phyloP scores from a whole-genome alignment of 2,888 invertebrate genomes.

The Dusona sp. region DNA sequence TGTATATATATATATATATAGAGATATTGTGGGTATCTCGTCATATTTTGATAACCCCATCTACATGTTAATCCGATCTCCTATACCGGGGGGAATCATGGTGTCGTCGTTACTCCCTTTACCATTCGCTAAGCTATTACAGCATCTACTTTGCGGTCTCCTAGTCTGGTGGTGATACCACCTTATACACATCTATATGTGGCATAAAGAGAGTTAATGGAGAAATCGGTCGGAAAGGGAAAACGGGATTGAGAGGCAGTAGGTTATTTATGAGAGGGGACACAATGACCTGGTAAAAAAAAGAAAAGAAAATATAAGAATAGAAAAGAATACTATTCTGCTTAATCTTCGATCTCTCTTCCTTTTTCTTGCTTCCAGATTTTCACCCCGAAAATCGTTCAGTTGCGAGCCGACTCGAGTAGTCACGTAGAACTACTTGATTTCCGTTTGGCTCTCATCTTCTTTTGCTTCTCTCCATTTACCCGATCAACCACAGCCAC shows the following conservation, averaged over 20 bases:
- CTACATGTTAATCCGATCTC: constrained; percentile 82
- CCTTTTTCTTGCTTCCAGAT: background rate
- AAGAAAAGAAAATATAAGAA: background rate
- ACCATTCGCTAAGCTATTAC: constrained; percentile 71
- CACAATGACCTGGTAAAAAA: background rate
- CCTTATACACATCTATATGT: constrained; percentile 20
- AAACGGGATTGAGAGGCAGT: constrained; percentile 4
- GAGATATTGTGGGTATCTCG: constrained; percentile 74
- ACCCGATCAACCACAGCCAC: background rate
- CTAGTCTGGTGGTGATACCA: constrained; percentile 55
- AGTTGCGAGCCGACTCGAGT: constrained; percentile 1
- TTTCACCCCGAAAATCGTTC: constrained; percentile 30
- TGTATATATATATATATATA: no score
- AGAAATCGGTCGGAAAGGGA: constrained; percentile 39
- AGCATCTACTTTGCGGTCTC: constrained; percentile 69
- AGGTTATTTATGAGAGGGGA: constrained; percentile 32
- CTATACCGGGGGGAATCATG: constrained; percentile 71
- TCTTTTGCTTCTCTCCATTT: constrained; percentile 30
- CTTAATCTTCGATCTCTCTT: background rate
- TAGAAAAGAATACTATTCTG: background rate
- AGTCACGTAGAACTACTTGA: constrained; percentile 58
- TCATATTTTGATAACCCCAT: constrained; percentile 82
- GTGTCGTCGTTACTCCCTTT: constrained; percentile 72
- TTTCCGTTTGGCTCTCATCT: constrained; percentile 24
- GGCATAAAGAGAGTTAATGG: constrained; percentile 31